These are phyloP conservation scores for Ericerus pela DNA, from an alignment of 1,140 invertebrate species.

Conservation along the genomic window DNA sequence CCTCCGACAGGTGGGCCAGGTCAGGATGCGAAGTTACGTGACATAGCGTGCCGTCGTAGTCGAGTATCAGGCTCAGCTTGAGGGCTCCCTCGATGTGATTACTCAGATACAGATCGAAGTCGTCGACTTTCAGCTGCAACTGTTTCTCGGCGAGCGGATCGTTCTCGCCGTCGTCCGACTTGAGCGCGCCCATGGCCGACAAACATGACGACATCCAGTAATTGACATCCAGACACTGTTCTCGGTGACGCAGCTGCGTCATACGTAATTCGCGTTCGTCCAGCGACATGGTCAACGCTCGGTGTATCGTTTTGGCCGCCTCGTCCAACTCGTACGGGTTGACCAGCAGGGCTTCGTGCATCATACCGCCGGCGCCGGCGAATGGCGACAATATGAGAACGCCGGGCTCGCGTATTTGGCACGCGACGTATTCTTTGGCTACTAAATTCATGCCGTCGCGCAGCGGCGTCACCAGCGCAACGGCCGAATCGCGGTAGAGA, in stretches of 20 bases:
- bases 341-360: constrained; percentile 76
- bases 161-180: constrained; percentile 50
- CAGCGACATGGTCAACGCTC: constrained; percentile 76
- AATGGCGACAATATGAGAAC: constrained; percentile 80
- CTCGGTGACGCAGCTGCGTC: constrained; percentile 64
- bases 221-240: constrained; percentile 69
- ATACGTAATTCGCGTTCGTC: constrained; percentile 74
- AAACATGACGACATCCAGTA: constrained; percentile 79
- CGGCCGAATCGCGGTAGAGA: constrained; percentile 68
- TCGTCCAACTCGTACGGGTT: constrained; percentile 82
- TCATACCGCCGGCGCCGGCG: constrained; percentile 77
- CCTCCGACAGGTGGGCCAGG: constrained; percentile 62
- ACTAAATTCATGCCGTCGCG: constrained; percentile 85
- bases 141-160: constrained; percentile 64
- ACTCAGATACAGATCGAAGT: constrained; percentile 70
- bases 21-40: constrained; percentile 80
- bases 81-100: constrained; percentile 43
- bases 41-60: constrained; percentile 79
- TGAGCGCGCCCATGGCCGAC: constrained; percentile 63
- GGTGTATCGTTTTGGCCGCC: constrained; percentile 70
- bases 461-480: constrained; percentile 70
- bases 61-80: constrained; percentile 66
- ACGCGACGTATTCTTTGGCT: constrained; percentile 84
- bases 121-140: constrained; percentile 69
- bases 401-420: constrained; percentile 74